These are phyloP conservation scores for Dendrolimus kikuchii DNA, from an alignment of 1,140 invertebrate genomes.

Conservation along the genomic window DNA sequence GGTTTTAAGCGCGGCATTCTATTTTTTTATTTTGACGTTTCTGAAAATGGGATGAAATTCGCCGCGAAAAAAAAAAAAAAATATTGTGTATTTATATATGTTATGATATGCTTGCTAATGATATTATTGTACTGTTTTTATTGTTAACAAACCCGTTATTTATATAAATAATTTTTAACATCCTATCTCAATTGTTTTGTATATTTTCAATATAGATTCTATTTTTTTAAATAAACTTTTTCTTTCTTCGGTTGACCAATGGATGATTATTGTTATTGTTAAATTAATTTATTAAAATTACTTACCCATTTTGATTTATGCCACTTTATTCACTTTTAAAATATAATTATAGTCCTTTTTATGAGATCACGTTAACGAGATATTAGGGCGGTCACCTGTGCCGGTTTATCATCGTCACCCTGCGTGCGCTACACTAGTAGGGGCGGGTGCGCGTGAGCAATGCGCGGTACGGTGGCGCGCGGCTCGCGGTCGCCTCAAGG, in stretches of 20 bases:
- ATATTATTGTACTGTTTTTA: too few relatives aligned
- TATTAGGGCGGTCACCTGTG: constrained; percentile 28
- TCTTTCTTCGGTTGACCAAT: too few relatives aligned
- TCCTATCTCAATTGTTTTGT: too few relatives aligned
- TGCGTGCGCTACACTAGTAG: constrained; percentile 25
- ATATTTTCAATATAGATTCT: too few relatives aligned
- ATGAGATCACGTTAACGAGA: constrained; percentile 41
- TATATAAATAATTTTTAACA: too few relatives aligned
- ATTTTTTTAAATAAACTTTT: too few relatives aligned
- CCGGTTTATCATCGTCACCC: constrained; percentile 54
- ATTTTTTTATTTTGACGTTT: constrained; percentile 1
- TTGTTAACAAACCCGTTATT: too few relatives aligned
- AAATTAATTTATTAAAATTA: constrained; percentile 10
- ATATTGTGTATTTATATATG: too few relatives aligned
- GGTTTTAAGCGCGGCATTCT: neutral
- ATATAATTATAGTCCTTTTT: constrained; percentile 30
- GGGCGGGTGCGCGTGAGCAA: constrained; percentile 30
- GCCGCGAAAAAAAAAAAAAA: neutral
- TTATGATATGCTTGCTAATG: too few relatives aligned
- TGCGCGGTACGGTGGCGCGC: constrained; percentile 19
- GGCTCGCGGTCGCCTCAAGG: constrained; percentile 33
- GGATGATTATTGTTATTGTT: neutral
- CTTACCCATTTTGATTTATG: constrained; percentile 55
- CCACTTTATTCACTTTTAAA: constrained; percentile 49
- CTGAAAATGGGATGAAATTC: neutral